Conservation (phyloP, 2,113 vertebrate genomes). For the Myiagra hebetior region DNA sequence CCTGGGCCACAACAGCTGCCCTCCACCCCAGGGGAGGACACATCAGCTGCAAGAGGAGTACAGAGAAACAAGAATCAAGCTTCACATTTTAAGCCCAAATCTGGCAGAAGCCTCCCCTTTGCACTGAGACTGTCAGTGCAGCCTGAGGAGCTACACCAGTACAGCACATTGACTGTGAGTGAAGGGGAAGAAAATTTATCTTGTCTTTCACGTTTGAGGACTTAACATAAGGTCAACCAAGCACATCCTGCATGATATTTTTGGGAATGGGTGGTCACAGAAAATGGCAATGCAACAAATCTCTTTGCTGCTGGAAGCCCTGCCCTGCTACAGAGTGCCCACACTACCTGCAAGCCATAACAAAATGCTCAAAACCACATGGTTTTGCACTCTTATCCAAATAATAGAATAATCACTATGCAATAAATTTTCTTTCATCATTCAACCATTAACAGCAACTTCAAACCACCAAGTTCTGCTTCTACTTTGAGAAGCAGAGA, state of each 20-base stretch:
- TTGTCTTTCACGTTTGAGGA: background rate
- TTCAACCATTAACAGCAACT: background rate
- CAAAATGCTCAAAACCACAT: background rate
- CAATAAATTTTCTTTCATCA: background rate
- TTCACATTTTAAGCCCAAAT: background rate
- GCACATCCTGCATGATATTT: background rate
- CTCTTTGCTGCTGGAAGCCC: background rate
- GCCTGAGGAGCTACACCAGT: background rate
- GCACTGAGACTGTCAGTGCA: background rate
- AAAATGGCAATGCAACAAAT: background rate
- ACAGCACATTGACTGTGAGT: background rate
- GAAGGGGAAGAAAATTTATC: background rate
- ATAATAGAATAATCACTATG: background rate
- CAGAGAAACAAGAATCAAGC: background rate
- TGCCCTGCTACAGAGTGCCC: background rate
- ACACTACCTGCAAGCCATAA: background rate
- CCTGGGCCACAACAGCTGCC: background rate
- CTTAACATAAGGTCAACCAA: background rate
- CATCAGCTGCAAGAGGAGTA: background rate
- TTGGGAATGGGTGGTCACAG: background rate
- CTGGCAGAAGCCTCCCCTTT: background rate
- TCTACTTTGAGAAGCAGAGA: background rate
- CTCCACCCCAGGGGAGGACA: background rate
- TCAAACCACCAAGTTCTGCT: background rate
- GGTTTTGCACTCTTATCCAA: background rate